These are phyloP conservation scores for Streblospio benedicti DNA, from an alignment of 1,140 invertebrate genomes.

Conservation along the genomic window DNA sequence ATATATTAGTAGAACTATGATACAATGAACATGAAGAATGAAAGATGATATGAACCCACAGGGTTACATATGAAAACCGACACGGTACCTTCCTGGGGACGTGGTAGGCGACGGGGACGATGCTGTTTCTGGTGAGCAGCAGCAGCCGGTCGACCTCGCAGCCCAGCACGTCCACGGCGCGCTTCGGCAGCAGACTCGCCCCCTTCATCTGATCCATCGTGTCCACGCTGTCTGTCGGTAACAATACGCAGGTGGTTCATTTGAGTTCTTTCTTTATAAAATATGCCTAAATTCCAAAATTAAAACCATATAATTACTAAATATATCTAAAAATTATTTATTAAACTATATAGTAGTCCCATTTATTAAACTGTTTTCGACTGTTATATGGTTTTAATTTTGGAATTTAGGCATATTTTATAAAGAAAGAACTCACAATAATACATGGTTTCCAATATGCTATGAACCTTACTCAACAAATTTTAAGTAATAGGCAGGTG, in stretches of 20 bases:
- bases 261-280: neutral
- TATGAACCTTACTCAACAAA: no score
- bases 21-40: no score
- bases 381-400: no score
- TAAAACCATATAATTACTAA: no score
- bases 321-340: no score
- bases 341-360: neutral
- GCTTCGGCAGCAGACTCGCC: constrained; percentile 79
- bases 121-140: constrained; percentile 70
- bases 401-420: no score
- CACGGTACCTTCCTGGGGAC: constrained; percentile 72
- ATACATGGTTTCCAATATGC: no score
- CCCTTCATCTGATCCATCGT: constrained; percentile 70
- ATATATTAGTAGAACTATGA: no score
- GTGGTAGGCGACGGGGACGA: constrained; percentile 86
- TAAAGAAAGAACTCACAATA: no score
- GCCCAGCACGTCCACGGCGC: constrained; percentile 85
- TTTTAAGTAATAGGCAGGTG: neutral
- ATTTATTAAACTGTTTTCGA: neutral
- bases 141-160: constrained; percentile 85
- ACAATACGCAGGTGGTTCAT: constrained; percentile 5
- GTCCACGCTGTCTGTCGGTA: constrained; percentile 30
- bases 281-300: no score
- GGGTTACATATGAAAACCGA: no score
- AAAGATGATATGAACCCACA: no score